Conservation (phyloP, 64 coral and sea anemone genomes). For the Montipora capricornis region DNA sequence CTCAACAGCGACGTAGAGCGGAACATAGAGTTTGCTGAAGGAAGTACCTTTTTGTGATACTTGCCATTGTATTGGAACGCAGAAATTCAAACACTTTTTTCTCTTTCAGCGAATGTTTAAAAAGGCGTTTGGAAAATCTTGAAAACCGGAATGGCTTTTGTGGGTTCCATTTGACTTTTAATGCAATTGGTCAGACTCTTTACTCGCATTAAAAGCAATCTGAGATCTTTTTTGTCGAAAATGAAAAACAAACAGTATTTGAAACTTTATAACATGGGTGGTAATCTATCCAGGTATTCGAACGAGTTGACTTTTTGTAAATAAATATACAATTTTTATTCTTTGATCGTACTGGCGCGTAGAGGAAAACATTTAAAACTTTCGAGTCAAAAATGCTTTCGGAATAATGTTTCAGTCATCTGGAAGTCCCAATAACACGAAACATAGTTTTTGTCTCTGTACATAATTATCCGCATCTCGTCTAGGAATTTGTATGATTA, state of each 20-base stretch:
- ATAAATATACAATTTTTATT: background rate
- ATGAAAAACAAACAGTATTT: too few relatives aligned
- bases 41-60: background rate
- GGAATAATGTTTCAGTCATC: background rate
- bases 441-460: background rate
- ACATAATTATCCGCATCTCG: background rate
- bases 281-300: too few relatives aligned
- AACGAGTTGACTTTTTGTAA: too few relatives aligned
- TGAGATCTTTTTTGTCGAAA: background rate
- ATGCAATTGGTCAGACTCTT: too few relatives aligned
- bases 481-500: background rate
- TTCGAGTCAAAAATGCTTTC: background rate
- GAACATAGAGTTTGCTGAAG: background rate
- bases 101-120: too few relatives aligned
- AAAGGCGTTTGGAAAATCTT: too few relatives aligned
- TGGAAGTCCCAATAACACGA: background rate
- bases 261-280: background rate
- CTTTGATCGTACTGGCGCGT: too few relatives aligned
- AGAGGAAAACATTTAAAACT: background rate
- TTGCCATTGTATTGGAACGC: background rate
- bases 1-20: too few relatives aligned
- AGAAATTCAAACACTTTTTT: background rate
- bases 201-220: background rate
- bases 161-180: too few relatives aligned
- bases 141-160: too few relatives aligned